Percentiles rank a stretch among this genome's conserved stretches.
These are phyloP conservation scores for Metopia argyrocephala DNA, from an alignment of 2,888 invertebrate genomes.

Conservation along the genomic window DNA sequence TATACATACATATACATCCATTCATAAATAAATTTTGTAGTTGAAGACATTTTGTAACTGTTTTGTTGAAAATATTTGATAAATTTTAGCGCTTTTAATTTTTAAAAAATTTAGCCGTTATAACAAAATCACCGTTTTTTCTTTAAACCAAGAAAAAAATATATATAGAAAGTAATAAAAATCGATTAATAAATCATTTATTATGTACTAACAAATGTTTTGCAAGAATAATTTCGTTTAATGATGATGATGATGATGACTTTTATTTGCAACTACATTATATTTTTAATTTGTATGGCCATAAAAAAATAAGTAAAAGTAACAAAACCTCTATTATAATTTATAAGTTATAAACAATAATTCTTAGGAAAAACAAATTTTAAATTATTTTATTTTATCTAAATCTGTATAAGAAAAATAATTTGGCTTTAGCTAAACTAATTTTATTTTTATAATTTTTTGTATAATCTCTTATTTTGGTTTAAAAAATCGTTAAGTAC, in stretches of 20 bases:
- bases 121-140: slow-evolving; percentile 12
- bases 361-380: slow-evolving; percentile 17
- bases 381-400: not conserved
- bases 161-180: not conserved
- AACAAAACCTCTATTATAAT: slow-evolving; percentile 21
- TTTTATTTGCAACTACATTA: too few relatives aligned
- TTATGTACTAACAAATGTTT: slow-evolving; percentile 46
- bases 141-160: slow-evolving; percentile 25
- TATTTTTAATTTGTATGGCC: slow-evolving; percentile 41
- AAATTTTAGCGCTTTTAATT: slow-evolving; percentile 47
- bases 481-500: slow-evolving; percentile 59
- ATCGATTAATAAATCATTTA: slow-evolving; percentile 11
- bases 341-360: slow-evolving; percentile 31
- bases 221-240: slow-evolving; percentile 39
- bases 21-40: slow-evolving; percentile 42
- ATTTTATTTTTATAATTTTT: not conserved
- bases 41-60: slow-evolving; percentile 44
- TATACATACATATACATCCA: not conserved
- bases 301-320: slow-evolving; percentile 35
- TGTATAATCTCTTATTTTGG: slow-evolving; percentile 33
- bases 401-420: not conserved
- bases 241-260: slow-evolving; percentile 17
- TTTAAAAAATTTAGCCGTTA: slow-evolving; percentile 40
- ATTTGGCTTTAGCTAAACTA: slow-evolving; percentile 19
- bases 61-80: slow-evolving; percentile 44